A percentile compares a stretch with the other conserved stretches of the same genome.
phyloP scores from a whole-genome alignment of 1,140 invertebrate genomes.

The Diploscapter pachys region DNA sequence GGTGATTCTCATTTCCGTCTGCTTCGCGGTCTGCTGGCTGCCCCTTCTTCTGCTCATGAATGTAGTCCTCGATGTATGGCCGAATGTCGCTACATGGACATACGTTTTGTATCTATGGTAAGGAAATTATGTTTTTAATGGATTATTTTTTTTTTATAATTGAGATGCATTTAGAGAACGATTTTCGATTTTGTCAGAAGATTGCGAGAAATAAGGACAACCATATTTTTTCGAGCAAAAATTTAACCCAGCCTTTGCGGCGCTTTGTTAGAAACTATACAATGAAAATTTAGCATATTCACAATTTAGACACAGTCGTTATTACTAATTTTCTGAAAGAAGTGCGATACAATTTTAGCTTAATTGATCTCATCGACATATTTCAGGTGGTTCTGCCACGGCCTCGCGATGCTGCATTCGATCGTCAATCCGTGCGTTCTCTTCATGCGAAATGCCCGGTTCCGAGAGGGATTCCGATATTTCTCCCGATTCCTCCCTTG shows the following conservation, averaged over 20 bases:
- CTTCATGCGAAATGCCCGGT: slow-evolving; percentile 48
- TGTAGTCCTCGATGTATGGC: slow-evolving; percentile 53
- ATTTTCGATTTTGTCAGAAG: too few relatives aligned
- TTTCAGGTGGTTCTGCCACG: slow-evolving; percentile 51
- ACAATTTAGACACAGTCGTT: too few relatives aligned
- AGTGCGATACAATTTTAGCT: not conserved
- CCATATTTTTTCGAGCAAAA: not conserved
- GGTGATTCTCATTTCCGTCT: slow-evolving; percentile 52
- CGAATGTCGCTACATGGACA: slow-evolving; percentile 48
- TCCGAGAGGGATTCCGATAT: slow-evolving; percentile 54
- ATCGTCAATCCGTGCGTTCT: slow-evolving; percentile 58
- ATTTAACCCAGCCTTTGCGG: not conserved
- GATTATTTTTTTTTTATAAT: not conserved
- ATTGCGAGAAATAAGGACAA: too few relatives aligned
- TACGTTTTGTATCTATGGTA: slow-evolving; percentile 57
- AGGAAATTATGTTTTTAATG: not conserved
- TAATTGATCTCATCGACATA: not conserved
- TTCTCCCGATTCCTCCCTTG: slow-evolving; percentile 49
- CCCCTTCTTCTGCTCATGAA: slow-evolving; percentile 59
- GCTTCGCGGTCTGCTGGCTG: slow-evolving; percentile 58
- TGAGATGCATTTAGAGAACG: too few relatives aligned
- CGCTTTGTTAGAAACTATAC: not conserved
- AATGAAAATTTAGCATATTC: not conserved
- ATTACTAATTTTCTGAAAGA: not conserved
- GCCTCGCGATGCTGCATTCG: slow-evolving; percentile 56